Conservation (phyloP, 2,888 invertebrate species). For the Diaphora mendica region DNA sequence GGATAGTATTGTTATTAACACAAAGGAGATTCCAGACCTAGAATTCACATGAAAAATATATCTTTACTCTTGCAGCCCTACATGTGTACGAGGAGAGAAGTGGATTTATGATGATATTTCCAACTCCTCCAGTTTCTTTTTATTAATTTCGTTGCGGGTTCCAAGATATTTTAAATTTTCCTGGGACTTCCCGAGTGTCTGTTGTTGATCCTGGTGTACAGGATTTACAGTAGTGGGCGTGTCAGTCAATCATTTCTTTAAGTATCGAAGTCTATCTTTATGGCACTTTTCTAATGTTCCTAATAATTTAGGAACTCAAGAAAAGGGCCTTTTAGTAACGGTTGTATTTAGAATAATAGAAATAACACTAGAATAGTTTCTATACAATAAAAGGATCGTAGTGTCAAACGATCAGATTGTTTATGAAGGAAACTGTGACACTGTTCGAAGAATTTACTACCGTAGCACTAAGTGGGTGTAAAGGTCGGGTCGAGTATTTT, state of each 20-base stretch:
- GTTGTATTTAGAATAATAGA: not conserved
- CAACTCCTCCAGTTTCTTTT: too few species aligned
- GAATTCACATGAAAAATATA: not conserved
- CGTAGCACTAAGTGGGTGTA: not conserved
- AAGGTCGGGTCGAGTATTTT: not conserved
- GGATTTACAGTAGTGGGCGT: too few species aligned
- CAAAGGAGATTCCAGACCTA: not conserved
- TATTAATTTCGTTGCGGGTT: too few species aligned
- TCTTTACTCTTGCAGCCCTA: not conserved
- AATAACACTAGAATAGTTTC: not conserved
- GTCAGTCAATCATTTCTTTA: too few species aligned
- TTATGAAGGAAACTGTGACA: not conserved
- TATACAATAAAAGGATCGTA: not conserved
- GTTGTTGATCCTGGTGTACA: too few species aligned
- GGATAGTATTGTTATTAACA: not conserved
- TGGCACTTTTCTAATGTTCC: too few species aligned
- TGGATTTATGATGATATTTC: too few species aligned
- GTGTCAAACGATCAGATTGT: constrained; percentile 2
- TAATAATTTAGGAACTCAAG: too few species aligned
- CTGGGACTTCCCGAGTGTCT: too few species aligned
- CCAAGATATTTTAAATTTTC: too few species aligned
- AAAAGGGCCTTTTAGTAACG: too few species aligned
- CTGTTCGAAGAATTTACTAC: constrained; percentile 2
- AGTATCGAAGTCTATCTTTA: too few species aligned
- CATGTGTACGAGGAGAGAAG: not conserved